A percentile compares a stretch with the other conserved stretches of the same genome.
phyloP scores from a whole-genome alignment of 2,888 invertebrate species.

The Tinea trinotella region DNA sequence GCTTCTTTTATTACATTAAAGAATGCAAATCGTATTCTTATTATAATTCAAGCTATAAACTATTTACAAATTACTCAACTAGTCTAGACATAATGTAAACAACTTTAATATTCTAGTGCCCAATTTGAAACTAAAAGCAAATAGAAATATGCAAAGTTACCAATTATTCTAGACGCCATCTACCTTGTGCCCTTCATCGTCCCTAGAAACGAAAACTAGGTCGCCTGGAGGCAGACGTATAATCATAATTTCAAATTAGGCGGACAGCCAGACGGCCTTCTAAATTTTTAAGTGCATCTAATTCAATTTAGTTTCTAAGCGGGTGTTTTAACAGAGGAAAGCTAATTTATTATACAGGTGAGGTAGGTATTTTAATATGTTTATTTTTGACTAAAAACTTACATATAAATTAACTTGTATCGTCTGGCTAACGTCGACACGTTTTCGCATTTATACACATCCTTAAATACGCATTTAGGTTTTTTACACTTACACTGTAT shows the following conservation, averaged over 20 bases:
- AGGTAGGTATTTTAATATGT: background rate
- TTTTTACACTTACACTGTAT: too few relatives aligned
- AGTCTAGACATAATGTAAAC: background rate
- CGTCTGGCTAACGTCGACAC: background rate
- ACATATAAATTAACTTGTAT: background rate
- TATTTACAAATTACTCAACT: background rate
- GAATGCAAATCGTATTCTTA: background rate
- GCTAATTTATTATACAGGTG: background rate
- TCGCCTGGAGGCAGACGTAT: constrained; percentile 59
- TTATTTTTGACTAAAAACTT: background rate
- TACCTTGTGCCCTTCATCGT: constrained; percentile 48
- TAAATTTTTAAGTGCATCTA: constrained; percentile 35
- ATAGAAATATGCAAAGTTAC: constrained; percentile 1
- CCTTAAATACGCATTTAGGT: too few relatives aligned
- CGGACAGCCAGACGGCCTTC: constrained; percentile 34
- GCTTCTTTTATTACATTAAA: background rate
- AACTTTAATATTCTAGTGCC: background rate
- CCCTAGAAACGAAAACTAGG: constrained; percentile 60
- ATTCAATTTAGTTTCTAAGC: constrained; percentile 10
- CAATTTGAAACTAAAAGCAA: background rate
- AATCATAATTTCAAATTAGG: constrained; percentile 67
- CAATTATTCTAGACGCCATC: constrained; percentile 44
- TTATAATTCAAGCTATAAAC: background rate
- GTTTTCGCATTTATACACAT: too few relatives aligned
- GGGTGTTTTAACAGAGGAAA: background rate